Conservation (phyloP, 2,113 vertebrate species). For the Varanus salvator region DNA sequence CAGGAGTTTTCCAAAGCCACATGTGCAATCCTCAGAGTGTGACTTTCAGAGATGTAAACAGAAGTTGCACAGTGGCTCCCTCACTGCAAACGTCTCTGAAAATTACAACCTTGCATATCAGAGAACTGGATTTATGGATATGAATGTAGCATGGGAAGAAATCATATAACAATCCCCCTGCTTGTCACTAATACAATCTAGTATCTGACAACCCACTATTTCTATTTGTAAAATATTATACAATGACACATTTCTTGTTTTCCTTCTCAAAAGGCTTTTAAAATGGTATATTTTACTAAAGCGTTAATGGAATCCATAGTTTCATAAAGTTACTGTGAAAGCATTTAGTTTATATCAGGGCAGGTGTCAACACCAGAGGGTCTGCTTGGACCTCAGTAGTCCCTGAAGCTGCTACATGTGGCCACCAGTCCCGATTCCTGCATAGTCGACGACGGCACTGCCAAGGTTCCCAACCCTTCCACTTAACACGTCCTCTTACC, state of each 20-base stretch:
- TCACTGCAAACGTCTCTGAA: constrained; percentile 44
- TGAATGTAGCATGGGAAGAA: not conserved
- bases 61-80: not conserved
- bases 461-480: too few relatives aligned
- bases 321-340: not conserved
- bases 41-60: constrained; percentile 28
- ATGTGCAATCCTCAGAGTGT: constrained; percentile 44
- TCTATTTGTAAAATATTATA: constrained; percentile 5
- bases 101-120: not conserved
- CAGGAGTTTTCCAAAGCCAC: constrained; percentile 41
- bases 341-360: not conserved
- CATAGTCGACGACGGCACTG: too few relatives aligned
- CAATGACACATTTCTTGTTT: not conserved
- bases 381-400: too few relatives aligned
- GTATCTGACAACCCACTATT: not conserved
- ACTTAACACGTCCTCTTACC: too few relatives aligned
- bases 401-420: too few relatives aligned
- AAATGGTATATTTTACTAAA: not conserved
- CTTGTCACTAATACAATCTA: not conserved
- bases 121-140: constrained; percentile 43
- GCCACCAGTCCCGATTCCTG: too few relatives aligned
- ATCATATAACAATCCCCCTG: fast-evolving
- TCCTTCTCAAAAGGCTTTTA: not conserved
- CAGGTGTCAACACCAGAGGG: too few relatives aligned
- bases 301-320: not conserved